Evolutionary conservation across 2,797 vertebrate genomes (phyloP).

Genomic region (Novumbra hubbsi): DNA sequence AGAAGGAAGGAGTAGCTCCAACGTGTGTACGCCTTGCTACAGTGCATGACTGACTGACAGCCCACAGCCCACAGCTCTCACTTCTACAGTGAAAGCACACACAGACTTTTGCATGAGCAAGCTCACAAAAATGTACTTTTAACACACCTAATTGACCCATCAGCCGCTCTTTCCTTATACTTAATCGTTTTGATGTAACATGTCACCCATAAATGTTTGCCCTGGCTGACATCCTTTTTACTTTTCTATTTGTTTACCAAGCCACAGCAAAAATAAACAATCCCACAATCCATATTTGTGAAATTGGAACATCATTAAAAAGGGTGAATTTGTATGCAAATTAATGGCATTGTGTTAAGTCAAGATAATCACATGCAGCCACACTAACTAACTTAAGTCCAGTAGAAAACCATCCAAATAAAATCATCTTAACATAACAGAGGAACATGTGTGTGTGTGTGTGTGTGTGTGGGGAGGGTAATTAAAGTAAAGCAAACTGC

Average conservation of each 20-base stretch:
- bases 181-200: conserved; percentile 20
- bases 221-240: conserved; percentile 23
- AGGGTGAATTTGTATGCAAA: conserved; percentile 35
- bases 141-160: background rate
- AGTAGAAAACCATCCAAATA: conserved; percentile 5
- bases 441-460: conserved; percentile 6
- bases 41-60: background rate
- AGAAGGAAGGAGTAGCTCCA: conserved; percentile 9
- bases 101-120: background rate
- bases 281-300: conserved; percentile 47
- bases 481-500: conserved; percentile 63
- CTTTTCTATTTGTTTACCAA: conserved; percentile 33
- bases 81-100: background rate
- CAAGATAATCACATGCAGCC: background rate
- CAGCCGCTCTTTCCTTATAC: background rate
- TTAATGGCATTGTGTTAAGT: conserved; percentile 26
- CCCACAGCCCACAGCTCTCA: conserved; percentile 1
- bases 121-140: background rate
- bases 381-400: conserved; percentile 9
- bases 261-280: conserved; percentile 11
- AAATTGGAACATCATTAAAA: conserved; percentile 42
- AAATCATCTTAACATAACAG: conserved; percentile 6
- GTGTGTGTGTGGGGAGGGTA: conserved; percentile 45
- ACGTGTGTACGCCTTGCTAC: background rate
- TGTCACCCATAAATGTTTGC: conserved; percentile 37